Evolutionary conservation across 2,888 invertebrate species (phyloP), one percentile per base, ranked within the genome.

Genomic region (Vandiemenella viatica): DNA sequence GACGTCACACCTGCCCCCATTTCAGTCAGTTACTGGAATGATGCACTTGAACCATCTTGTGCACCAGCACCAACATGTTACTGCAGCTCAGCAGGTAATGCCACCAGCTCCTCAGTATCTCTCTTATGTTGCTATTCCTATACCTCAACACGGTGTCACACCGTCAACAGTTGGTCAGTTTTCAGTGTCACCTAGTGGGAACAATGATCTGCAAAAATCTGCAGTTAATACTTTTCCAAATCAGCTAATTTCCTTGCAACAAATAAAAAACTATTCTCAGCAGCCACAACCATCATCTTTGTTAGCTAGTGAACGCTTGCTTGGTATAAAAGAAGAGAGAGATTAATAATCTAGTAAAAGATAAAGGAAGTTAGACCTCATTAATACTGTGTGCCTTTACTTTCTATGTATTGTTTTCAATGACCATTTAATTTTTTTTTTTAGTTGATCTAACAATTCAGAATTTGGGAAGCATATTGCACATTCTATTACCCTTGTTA

Each of bases 231-330:
- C 74, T 45, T 91, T 92, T 68, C 91, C 91, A 52, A 91, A 91
- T 67, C 91, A 92, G 68, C 74, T 92, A 70, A 92, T 92, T 68
- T 90, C 92, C 58, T 75, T 95, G 58, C 93, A 95, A 69, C 93
- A 95, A 72, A 95, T 95, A 63, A 79, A 93, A 67, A 93, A 93
- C 69, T 95, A 92, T 69, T 89, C 90, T 55, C 90, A 90, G 65
- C 91, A 91, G 64, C 91, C 91, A 53, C 80, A 85, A 55, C 74
- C 78, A 37, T 50, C 54, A 15, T 76, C 81, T 50, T 69, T 83
- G 43, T 77, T 83, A 73, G 74, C 78, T 53, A 75, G 78, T 50
- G 80, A 80, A 59, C 80, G 80, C 66, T 70, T 79, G 16, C 42
- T 54, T 17, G 54, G 54, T 26, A 26, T 54, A 17, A 54, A 54